A percentile compares a stretch with the other conserved stretches of the same genome.
phyloP scores from a whole-genome alignment of 2,888 invertebrate species.

The Macrophya annulata region DNA sequence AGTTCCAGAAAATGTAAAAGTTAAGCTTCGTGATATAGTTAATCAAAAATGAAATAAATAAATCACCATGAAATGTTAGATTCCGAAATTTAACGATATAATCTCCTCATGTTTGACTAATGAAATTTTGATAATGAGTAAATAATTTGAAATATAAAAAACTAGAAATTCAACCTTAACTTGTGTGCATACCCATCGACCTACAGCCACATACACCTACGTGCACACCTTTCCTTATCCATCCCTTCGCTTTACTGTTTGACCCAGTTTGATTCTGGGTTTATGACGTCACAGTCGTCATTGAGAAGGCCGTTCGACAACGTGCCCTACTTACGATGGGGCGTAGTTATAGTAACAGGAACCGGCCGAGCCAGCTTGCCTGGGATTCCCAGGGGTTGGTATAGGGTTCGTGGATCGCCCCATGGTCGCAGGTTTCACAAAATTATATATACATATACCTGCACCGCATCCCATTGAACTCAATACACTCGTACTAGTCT shows the following conservation, averaged over 20 bases:
- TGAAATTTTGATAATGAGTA: neutral
- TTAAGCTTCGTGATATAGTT: too few relatives aligned
- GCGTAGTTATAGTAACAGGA: constrained; percentile 54
- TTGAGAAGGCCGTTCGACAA: constrained; percentile 74
- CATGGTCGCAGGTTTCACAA: constrained; percentile 56
- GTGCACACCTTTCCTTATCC: constrained; percentile 43
- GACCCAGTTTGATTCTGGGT: constrained; percentile 72
- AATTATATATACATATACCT: too few relatives aligned
- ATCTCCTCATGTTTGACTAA: too few relatives aligned
- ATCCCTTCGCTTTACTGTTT: constrained; percentile 63
- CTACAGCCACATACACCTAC: neutral
- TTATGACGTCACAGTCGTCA: constrained; percentile 76
- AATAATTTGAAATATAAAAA: neutral
- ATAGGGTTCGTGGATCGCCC: constrained; percentile 53
- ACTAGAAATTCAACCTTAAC: neutral
- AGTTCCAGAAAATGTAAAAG: too few relatives aligned
- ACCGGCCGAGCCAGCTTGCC: constrained; percentile 60
- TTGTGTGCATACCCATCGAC: neutral
- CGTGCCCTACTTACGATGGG: constrained; percentile 73
- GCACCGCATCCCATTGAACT: neutral
- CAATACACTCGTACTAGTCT: neutral
- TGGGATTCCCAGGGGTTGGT: constrained; percentile 64
- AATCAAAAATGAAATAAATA: too few relatives aligned
- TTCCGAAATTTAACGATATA: too few relatives aligned
- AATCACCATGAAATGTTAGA: too few relatives aligned